phyloP scores from a whole-genome alignment of 2,113 vertebrate genomes.

The Elanus axillaris region DNA sequence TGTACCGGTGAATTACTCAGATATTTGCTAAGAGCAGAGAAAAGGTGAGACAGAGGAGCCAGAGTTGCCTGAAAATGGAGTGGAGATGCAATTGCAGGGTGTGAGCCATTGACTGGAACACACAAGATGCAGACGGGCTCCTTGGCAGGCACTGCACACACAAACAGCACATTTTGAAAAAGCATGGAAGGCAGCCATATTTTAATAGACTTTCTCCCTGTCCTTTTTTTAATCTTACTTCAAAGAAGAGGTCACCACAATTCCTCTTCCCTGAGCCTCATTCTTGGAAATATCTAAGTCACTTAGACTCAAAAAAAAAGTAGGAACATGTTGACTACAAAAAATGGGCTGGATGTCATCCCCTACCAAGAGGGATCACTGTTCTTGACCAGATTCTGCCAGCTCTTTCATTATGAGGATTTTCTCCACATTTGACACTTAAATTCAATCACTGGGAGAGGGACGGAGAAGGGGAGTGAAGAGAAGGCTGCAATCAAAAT shows the following conservation, averaged over 20 bases:
- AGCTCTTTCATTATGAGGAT: not conserved
- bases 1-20: not conserved
- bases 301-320: not conserved
- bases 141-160: not conserved
- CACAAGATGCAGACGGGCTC: not conserved
- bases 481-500: not conserved
- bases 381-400: not conserved
- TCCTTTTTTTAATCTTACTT: not conserved
- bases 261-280: not conserved
- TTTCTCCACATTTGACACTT: not conserved
- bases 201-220: slow-evolving; percentile 18
- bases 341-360: not conserved
- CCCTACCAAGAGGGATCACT: not conserved
- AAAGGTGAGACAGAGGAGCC: not conserved
- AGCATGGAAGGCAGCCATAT: not conserved
- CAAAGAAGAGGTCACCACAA: slow-evolving; percentile 32
- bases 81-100: not conserved
- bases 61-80: not conserved
- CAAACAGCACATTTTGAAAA: not conserved
- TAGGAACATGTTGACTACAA: not conserved
- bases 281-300: not conserved
- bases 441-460: not conserved
- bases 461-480: not conserved
- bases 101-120: not conserved
- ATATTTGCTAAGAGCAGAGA: not conserved